Base-by-base conservation (phyloP, 2,888 invertebrate species). In the Acleris literana region DNA sequence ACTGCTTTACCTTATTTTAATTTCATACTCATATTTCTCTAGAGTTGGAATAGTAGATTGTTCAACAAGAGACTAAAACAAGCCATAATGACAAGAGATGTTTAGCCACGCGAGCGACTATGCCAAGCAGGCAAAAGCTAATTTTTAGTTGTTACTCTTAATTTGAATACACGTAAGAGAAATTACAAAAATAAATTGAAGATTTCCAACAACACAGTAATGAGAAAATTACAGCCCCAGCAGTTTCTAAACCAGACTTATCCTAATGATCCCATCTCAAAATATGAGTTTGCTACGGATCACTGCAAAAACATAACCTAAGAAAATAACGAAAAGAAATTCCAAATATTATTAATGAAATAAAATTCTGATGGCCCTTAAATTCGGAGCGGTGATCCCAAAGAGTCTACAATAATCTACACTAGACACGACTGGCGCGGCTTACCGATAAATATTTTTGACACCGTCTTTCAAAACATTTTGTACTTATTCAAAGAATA, bases 301-400 rank as follows among this genome's bases (percentile, higher is more conserved):
- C 67, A 70, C 59, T 69, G 72, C 69, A 68, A 69, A 62, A 73
- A 77, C 71, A 72, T 73, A 72, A 78, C 71, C 57, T 74, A 71
- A 74, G 56, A 60, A 55, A 61, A 52, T 61, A 64, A 71, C 68
- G 53, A 58, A 64, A 68, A 64, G 62, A 46, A 46, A 6, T 1
- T 46, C 1, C n/a, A 17, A 46, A 46, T 25, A 5, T 25, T 25
- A 25, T 39, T 46, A 46, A 46, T 5, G 55, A 58, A 58, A 67
- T 68, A 68, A 66, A 69, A 72, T 71, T 69, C 70, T 69, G 72
- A 78, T 74, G 71, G 63, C 65, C 71, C 75, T 76, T 52, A 44
- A 53, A 17, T 48, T 57, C 39, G 33, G 17, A 13, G 18, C 11
- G 55, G 46, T 17, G 46, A 54, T 33, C 53, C n/a, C 17, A 52